Percentiles rank a stretch among this genome's conserved stretches.
phyloP scores from a whole-genome alignment of 2,888 invertebrate genomes.

The Allophyes oxyacanthae region DNA sequence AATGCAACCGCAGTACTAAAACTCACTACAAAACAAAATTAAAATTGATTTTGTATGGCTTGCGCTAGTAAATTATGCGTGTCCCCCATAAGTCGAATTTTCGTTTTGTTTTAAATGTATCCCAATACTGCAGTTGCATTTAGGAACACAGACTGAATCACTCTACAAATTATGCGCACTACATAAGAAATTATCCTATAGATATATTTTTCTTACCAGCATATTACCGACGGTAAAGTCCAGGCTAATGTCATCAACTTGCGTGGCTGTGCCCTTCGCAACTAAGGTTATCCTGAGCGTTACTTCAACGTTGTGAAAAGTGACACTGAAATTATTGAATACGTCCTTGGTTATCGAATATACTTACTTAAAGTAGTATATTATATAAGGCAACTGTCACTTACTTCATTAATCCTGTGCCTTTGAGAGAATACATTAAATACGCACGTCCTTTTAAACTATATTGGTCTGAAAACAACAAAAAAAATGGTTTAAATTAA shows the following conservation, averaged over 20 bases:
- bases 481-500: neutral
- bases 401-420: constrained; percentile 68
- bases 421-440: constrained; percentile 62
- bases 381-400: constrained; percentile 26
- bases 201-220: constrained; percentile 43
- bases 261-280: constrained; percentile 10
- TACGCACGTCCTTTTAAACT: constrained; percentile 65
- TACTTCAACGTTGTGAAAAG: constrained; percentile 32
- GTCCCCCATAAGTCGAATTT: too few species aligned
- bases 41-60: too few species aligned
- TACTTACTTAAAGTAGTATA: too few species aligned
- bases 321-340: constrained; percentile 36
- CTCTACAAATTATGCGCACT: too few species aligned
- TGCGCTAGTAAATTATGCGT: too few species aligned
- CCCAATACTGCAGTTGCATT: too few species aligned
- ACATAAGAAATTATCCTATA: too few species aligned
- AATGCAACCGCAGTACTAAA: too few species aligned
- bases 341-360: neutral
- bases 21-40: too few species aligned
- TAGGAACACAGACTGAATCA: too few species aligned
- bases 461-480: constrained; percentile 64
- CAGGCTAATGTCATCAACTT: constrained; percentile 31
- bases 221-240: constrained; percentile 52
- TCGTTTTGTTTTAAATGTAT: too few species aligned
- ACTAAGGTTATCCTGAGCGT: constrained; percentile 20